phyloP scores from a whole-genome alignment of 2,113 vertebrate species.

The Hippocampus abdominalis region DNA sequence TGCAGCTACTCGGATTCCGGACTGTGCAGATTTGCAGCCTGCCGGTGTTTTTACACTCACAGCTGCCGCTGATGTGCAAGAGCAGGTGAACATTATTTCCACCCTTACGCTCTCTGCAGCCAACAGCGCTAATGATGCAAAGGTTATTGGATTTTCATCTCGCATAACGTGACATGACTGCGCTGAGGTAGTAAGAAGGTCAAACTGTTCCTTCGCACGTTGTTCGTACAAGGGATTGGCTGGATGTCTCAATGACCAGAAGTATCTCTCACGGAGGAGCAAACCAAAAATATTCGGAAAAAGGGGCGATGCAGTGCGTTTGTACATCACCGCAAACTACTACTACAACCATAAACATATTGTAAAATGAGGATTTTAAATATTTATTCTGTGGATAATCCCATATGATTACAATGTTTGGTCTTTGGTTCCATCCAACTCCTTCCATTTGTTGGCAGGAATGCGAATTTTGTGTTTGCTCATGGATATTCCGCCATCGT shows the following conservation, averaged over 20 bases:
- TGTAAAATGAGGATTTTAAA: neutral
- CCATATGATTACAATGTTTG: too few species aligned
- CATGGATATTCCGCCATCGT: too few species aligned
- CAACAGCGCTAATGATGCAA: constrained; percentile 57
- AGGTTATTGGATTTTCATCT: constrained; percentile 59
- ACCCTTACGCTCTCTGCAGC: constrained; percentile 31
- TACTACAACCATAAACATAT: neutral
- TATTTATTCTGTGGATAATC: neutral
- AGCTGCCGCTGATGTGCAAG: constrained; percentile 29
- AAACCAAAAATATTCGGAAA: neutral
- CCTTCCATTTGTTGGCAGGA: too few species aligned
- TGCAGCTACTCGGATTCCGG: constrained; percentile 1
- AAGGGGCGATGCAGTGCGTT: neutral
- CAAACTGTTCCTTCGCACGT: constrained; percentile 27
- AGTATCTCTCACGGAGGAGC: neutral
- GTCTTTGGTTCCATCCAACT: too few species aligned
- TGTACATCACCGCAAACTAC: neutral
- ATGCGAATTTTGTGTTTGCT: too few species aligned
- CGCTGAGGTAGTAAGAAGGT: constrained; percentile 44
- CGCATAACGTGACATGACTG: constrained; percentile 42
- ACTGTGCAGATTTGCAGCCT: constrained; percentile 2
- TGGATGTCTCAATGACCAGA: constrained; percentile 1
- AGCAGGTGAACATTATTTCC: constrained; percentile 18
- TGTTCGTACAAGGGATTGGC: constrained; percentile 9
- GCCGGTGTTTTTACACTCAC: constrained; percentile 15